These are phyloP conservation scores for Ahaetulla prasina DNA, from an alignment of 2,113 vertebrate genomes.

Conservation along the genomic window DNA sequence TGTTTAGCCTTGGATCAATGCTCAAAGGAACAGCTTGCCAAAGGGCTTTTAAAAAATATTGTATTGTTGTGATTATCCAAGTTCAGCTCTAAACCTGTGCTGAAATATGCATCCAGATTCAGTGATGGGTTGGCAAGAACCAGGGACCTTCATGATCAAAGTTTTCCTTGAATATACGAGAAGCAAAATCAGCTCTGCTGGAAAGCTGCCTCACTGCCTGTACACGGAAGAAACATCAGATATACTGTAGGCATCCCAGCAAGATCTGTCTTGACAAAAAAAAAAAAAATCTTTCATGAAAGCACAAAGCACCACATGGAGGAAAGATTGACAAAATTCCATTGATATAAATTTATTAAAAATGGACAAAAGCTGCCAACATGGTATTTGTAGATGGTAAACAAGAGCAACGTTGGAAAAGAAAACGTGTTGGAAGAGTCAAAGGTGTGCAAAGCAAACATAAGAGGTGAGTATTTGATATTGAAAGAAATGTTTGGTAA, in stretches of 20 bases:
- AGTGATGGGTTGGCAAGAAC: not conserved
- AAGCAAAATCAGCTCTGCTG: not conserved
- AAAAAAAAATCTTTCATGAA: not conserved
- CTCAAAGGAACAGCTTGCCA: not conserved
- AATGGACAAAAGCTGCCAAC: not conserved
- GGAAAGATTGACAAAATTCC: not conserved
- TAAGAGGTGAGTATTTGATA: not conserved
- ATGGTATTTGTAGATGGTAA: not conserved
- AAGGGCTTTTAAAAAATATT: not conserved
- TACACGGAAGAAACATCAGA: not conserved
- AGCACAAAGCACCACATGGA: not conserved
- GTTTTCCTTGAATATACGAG: slow-evolving; percentile 1
- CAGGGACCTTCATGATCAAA: not conserved
- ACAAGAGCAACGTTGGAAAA: not conserved
- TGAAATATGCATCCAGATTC: not conserved
- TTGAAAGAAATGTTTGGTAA: not conserved
- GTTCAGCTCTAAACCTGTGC: not conserved
- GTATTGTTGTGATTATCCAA: not conserved
- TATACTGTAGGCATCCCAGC: slow-evolving; percentile 1
- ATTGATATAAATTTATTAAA: accelerated
- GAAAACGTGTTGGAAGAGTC: not conserved
- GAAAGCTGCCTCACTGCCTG: accelerated
- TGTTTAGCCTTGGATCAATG: not conserved
- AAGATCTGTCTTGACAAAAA: not conserved
- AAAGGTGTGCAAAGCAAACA: not conserved